Evolutionary conservation across 2,113 vertebrate species (phyloP), one percentile per base, ranked within the genome.

Genomic region (Talpa occidentalis): DNA sequence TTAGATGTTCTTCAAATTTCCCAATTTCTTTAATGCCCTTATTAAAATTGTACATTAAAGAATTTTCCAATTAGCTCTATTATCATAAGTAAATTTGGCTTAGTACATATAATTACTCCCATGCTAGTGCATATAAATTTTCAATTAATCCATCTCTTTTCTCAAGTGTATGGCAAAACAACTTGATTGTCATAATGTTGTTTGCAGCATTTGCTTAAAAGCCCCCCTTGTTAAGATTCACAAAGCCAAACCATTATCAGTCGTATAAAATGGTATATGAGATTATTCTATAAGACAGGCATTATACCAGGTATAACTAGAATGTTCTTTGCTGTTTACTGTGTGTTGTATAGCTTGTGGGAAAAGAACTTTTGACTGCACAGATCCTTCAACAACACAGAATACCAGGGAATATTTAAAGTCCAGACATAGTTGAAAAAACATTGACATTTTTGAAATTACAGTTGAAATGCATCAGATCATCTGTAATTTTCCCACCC

Each of bases 1-100:
- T 72, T 97, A 94, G 70, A 69, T 0, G 0, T 88, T 88, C 79
- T 97, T 96, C 26, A 1, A 62, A 85, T 91, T 95, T 96, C 79
- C 82, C 93, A 95, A 95, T 97, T 97, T 96, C 79, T 97, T 96
- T 94, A 97, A 93, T 97, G 93, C 56, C 95, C 74, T 97, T 93
- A 89, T 89, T 91, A 92, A 87, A 96, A 96, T 93, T 93, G 77
- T 79, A 94, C 97, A 86, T 82, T 60, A 93, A 97, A 96, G 94
- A 97, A 95, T 97, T 98, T 97, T 98, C 95, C 94, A 98, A 81
- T 97, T 97, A 97, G 86, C 87, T 92, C 40, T 95, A 98, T 96
- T 98, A 93, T 94, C 94, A 97, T 91, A 95, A 97, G 88, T 91
- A 98, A 97, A 96, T 77, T n/a, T 91, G 87, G 40, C 92, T 98